A percentile compares a stretch with the other conserved stretches of the same genome.
phyloP scores from a whole-genome alignment of 1,140 invertebrate genomes.

The Heliothis virescens region DNA sequence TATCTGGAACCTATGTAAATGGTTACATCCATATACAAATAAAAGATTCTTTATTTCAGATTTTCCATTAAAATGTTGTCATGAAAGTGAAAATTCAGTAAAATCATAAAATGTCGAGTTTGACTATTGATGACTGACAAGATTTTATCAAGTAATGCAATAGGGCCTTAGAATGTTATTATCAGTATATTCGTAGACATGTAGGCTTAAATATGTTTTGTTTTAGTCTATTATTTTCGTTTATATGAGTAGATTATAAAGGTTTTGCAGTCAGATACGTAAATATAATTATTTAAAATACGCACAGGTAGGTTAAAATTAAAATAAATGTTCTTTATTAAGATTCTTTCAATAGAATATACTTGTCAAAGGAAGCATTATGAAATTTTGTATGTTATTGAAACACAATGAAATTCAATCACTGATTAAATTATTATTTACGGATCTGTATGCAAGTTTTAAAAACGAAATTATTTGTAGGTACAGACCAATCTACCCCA shows the following conservation, averaged over 20 bases:
- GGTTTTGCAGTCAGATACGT: background rate
- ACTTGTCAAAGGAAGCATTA: too few species aligned
- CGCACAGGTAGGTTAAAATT: background rate
- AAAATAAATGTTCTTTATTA: too few species aligned
- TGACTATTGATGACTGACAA: background rate
- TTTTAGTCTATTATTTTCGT: slow-evolving; percentile 17
- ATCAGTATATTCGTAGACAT: slow-evolving; percentile 20
- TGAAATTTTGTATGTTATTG: background rate
- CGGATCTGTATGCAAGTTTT: background rate
- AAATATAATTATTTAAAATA: background rate
- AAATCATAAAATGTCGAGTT: background rate
- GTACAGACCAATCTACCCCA: too few species aligned
- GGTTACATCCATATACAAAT: too few species aligned
- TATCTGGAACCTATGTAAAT: too few species aligned
- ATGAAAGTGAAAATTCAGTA: background rate
- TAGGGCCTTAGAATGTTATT: slow-evolving; percentile 27
- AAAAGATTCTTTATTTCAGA: too few species aligned
- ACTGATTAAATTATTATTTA: slow-evolving; percentile 1
- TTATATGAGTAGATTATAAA: slow-evolving; percentile 5
- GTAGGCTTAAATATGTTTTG: slow-evolving; percentile 24
- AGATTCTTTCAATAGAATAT: too few species aligned
- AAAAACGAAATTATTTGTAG: slow-evolving; percentile 14
- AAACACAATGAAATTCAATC: background rate
- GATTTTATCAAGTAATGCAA: slow-evolving; percentile 40
- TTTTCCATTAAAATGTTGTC: too few species aligned